phyloP scores from a whole-genome alignment of 2,888 invertebrate species.

The Lobophora halterata region DNA sequence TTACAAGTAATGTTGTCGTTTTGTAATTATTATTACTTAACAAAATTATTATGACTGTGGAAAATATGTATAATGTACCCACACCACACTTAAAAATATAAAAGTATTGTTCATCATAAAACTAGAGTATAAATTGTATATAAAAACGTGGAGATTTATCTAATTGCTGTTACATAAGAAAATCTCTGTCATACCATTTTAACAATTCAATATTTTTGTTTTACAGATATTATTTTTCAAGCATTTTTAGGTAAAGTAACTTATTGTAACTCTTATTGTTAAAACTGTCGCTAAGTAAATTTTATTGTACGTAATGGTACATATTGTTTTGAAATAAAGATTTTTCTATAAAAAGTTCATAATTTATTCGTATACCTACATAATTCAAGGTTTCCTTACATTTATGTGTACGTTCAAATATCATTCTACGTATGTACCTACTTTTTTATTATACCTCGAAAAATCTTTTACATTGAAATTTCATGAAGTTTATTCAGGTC shows the following conservation, averaged over 20 bases:
- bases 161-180: too few relatives aligned
- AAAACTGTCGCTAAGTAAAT: conserved; percentile 57
- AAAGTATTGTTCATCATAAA: too few relatives aligned
- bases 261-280: conserved; percentile 61
- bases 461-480: conserved; percentile 2
- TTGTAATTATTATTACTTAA: too few relatives aligned
- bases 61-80: conserved; percentile 4
- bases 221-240: conserved; percentile 10
- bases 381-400: too few relatives aligned
- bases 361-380: conserved; percentile 28
- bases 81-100: too few relatives aligned
- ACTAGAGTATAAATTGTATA: too few relatives aligned
- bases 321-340: conserved; percentile 68
- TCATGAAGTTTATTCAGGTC: conserved; percentile 6
- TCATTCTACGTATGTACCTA: too few relatives aligned
- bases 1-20: too few relatives aligned
- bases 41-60: conserved; percentile 1
- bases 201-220: conserved; percentile 1
- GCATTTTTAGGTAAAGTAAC: conserved; percentile 15
- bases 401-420: too few relatives aligned
- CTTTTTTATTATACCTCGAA: too few relatives aligned
- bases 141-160: too few relatives aligned
- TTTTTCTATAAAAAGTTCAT: conserved; percentile 39
- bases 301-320: conserved; percentile 66
- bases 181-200: conserved; percentile 1